Percentiles rank a stretch among this genome's conserved stretches.
Conservation (phyloP, 2,888 invertebrate species). For the Eristalis intricaria region DNA sequence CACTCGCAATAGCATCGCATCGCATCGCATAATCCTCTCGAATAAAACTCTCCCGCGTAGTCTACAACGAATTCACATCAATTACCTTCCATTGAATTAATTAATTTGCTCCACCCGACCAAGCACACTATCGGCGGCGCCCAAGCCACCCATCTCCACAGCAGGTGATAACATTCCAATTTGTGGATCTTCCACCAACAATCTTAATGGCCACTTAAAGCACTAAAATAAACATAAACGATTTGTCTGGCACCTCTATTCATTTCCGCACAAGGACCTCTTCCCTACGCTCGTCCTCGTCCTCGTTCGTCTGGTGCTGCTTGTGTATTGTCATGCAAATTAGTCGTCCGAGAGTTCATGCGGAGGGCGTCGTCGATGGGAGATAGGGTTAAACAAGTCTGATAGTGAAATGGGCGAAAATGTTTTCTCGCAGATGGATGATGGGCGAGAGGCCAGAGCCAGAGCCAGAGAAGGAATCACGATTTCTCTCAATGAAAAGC, state of each 20-base stretch:
- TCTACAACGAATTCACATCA: conserved; percentile 54
- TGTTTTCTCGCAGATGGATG: conserved; percentile 24
- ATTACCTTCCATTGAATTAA: conserved; percentile 61
- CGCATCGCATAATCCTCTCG: conserved; percentile 30
- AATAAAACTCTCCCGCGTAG: conserved; percentile 36
- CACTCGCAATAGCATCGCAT: background rate
- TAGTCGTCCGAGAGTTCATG: conserved; percentile 7
- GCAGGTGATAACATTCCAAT: conserved; percentile 64
- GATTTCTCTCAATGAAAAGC: conserved; percentile 36
- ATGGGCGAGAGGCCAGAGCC: background rate
- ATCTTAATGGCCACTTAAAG: conserved; percentile 66
- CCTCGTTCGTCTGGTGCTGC: background rate
- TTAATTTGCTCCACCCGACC: conserved; percentile 29
- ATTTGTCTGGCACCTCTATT: conserved; percentile 51
- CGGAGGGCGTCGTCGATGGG: background rate
- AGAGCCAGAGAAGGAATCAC: conserved; percentile 17
- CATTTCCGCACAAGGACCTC: conserved; percentile 7
- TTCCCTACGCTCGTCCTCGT: background rate
- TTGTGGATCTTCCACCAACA: conserved; percentile 44
- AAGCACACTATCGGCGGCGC: background rate
- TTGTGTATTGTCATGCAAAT: conserved; percentile 64
- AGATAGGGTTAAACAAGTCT: conserved; percentile 9
- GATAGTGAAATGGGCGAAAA: conserved; percentile 11
- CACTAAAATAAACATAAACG: conserved; percentile 70
- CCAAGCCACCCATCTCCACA: background rate